phyloP scores from a whole-genome alignment of 2,113 vertebrate genomes.

The Aspidoscelis tigris region DNA sequence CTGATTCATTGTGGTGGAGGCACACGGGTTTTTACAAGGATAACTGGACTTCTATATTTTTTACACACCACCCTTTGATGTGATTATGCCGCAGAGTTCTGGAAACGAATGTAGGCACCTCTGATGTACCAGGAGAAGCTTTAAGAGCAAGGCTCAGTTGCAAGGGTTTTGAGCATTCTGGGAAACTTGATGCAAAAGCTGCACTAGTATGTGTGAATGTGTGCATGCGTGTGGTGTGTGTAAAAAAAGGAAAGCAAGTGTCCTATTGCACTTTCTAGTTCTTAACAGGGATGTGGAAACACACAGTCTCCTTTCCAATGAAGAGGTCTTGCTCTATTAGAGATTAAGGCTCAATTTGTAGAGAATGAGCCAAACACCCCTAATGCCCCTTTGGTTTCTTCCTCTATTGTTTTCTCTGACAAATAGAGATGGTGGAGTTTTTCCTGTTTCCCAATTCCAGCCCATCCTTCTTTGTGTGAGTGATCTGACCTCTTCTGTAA shows the following conservation, averaged over 20 bases:
- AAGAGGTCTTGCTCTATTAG: background rate
- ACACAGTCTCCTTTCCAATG: no score
- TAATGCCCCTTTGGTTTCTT: no score
- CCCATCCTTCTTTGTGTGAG: no score
- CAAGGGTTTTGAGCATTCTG: rapidly evolving
- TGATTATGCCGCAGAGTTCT: background rate
- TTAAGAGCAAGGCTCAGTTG: background rate
- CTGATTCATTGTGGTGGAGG: background rate
- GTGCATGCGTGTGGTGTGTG: background rate
- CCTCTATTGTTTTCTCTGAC: no score
- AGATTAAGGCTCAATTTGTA: background rate
- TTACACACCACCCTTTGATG: slow-evolving; percentile 33
- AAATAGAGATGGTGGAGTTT: no score
- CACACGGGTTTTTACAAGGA: background rate
- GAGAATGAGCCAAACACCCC: no score
- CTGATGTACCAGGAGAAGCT: background rate
- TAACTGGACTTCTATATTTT: background rate
- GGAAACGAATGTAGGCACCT: background rate
- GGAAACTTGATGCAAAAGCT: background rate
- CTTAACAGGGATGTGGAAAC: background rate
- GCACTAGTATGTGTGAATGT: background rate
- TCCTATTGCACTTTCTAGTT: background rate
- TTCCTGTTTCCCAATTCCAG: no score
- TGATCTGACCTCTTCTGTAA: no score
- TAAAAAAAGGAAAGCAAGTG: background rate